phyloP scores from a whole-genome alignment of 2,113 vertebrate species.

The Podarcis raffonei region DNA sequence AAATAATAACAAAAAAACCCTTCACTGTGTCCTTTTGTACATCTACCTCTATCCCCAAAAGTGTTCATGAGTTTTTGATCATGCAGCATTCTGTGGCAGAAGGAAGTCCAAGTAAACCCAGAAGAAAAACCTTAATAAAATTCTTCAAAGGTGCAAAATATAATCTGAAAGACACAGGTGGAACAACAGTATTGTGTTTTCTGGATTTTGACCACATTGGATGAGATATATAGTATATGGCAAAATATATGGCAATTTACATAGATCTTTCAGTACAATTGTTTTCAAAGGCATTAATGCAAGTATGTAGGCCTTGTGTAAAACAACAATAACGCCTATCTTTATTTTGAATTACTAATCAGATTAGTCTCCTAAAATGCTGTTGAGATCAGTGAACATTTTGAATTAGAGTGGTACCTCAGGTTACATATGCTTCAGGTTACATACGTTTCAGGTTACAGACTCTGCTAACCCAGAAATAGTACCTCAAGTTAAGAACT shows the following conservation, averaged over 20 bases:
- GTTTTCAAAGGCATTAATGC: background rate
- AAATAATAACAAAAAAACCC: background rate
- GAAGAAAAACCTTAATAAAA: background rate
- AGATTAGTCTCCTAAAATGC: background rate
- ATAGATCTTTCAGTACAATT: background rate
- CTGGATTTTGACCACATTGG: background rate
- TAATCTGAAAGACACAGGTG: background rate
- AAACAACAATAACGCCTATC: background rate
- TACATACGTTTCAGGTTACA: too few species aligned
- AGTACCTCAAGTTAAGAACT: too few species aligned
- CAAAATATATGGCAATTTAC: background rate
- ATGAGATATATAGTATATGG: background rate
- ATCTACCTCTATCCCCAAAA: background rate
- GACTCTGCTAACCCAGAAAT: too few species aligned
- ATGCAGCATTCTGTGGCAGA: background rate
- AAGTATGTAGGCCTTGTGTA: background rate
- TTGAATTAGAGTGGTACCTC: background rate
- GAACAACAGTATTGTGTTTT: background rate
- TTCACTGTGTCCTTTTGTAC: background rate
- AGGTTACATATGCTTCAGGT: too few species aligned
- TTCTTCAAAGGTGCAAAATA: background rate
- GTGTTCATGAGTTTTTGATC: slow-evolving; percentile 1
- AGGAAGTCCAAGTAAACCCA: background rate
- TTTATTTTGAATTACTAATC: background rate
- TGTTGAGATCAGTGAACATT: background rate